These are phyloP conservation scores for Dryadula phaetusa DNA, from an alignment of 2,888 invertebrate genomes.

Conservation along the genomic window DNA sequence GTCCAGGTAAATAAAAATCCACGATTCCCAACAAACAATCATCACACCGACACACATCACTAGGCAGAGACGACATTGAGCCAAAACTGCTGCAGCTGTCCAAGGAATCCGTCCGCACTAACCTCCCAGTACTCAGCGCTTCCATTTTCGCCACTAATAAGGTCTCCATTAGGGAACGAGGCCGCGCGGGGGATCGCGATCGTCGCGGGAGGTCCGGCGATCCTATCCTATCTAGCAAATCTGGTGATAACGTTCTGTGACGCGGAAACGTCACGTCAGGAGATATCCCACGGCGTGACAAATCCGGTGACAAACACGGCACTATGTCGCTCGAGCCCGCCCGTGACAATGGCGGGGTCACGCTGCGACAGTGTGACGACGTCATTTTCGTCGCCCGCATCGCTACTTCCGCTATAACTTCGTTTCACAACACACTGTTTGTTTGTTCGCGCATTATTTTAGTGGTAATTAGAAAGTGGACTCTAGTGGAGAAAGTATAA, in stretches of 20 bases:
- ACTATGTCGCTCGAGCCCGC: constrained; percentile 74
- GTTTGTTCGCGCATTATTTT: constrained; percentile 36
- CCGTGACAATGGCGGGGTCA: constrained; percentile 79
- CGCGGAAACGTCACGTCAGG: constrained; percentile 71
- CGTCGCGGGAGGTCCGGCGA: constrained; percentile 77
- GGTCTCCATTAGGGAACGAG: constrained; percentile 92
- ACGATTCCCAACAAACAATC: constrained; percentile 93
- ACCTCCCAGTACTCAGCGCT: constrained; percentile 83
- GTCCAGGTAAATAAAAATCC: constrained; percentile 87
- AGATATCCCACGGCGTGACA: constrained; percentile 65
- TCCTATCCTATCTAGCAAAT: constrained; percentile 65
- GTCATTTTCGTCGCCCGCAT: constrained; percentile 82
- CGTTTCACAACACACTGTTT: constrained; percentile 39
- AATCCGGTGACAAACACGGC: constrained; percentile 67
- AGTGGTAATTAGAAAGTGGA: constrained; percentile 24
- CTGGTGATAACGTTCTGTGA: constrained; percentile 74
- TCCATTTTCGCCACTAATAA: constrained; percentile 93
- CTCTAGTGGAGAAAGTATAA: constrained; percentile 4
- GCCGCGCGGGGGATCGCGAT: constrained; percentile 83
- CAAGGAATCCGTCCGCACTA: constrained; percentile 90
- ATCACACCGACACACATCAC: constrained; percentile 92
- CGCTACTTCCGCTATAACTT: constrained; percentile 52
- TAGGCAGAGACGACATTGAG: constrained; percentile 87
- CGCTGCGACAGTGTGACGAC: constrained; percentile 79
- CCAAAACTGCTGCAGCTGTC: constrained; percentile 90